A percentile compares a stretch with the other conserved stretches of the same genome.
Conservation (phyloP, 2,797 vertebrate genomes). For the Sarcophilus harrisii region DNA sequence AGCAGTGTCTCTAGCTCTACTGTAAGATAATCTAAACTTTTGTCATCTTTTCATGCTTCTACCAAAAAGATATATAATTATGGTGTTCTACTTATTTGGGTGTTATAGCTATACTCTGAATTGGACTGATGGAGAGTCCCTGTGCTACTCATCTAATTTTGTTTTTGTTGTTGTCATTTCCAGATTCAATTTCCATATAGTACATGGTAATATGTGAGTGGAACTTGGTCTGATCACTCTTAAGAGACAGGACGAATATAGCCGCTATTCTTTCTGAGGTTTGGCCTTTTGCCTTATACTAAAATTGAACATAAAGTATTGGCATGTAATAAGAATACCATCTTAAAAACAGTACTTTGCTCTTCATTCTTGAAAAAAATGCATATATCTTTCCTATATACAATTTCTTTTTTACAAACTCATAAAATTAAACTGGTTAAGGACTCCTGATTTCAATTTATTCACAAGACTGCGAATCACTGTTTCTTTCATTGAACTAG, state of each 20-base stretch:
- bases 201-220: background rate
- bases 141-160: background rate
- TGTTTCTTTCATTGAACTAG: conserved; percentile 54
- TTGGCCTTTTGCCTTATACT: background rate
- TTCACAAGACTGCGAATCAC: conserved; percentile 54
- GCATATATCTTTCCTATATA: conserved; percentile 8
- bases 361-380: background rate
- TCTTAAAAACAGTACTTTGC: conserved; percentile 12
- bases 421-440: conserved; percentile 33
- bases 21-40: conserved; percentile 32
- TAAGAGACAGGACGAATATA: background rate
- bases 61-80: background rate
- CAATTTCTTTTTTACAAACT: conserved; percentile 3
- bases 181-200: background rate
- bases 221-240: background rate
- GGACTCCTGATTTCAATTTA: conserved; percentile 58
- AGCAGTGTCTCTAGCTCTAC: background rate
- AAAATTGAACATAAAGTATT: background rate
- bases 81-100: background rate
- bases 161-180: background rate
- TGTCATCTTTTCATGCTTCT: background rate
- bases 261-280: background rate
- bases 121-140: background rate
- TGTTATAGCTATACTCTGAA: background rate
- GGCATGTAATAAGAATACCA: background rate